Conservation (phyloP, 2,888 invertebrate species). For the Melanargia galathea region DNA sequence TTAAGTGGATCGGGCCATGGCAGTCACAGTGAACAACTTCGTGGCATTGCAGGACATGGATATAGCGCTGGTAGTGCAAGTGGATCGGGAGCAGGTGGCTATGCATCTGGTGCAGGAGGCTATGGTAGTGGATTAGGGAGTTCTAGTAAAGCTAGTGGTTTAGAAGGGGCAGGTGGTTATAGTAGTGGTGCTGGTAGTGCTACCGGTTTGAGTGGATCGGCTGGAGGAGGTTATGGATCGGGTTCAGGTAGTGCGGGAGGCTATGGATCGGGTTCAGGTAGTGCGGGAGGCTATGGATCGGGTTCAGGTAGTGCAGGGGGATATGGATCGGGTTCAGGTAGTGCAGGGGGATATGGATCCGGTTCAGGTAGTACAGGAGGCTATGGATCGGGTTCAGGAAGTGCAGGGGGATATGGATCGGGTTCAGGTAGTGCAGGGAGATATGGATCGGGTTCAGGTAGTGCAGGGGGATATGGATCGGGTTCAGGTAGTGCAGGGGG, state of each 20-base stretch:
- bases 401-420: not conserved
- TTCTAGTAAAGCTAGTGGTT: too few species aligned
- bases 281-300: not conserved
- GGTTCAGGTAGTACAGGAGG: not conserved
- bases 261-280: not conserved
- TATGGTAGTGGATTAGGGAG: too few species aligned
- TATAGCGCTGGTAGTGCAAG: not conserved
- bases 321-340: not conserved
- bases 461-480: slow-evolving; percentile 1
- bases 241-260: not conserved
- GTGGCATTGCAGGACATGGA: not conserved
- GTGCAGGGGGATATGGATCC: not conserved
- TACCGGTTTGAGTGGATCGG: not conserved
- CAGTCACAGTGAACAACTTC: not conserved
- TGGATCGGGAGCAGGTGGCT: not conserved
- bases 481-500: not conserved
- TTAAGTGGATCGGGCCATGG: not conserved
- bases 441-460: slow-evolving; percentile 1
- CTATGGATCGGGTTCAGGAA: not conserved
- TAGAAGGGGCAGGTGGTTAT: not conserved
- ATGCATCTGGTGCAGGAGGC: not conserved
- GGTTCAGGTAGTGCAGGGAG: slow-evolving; percentile 1
- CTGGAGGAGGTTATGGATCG: not conserved
- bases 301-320: not conserved
- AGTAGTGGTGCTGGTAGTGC: not conserved